Percentiles rank a stretch among this genome's conserved stretches.
Conservation (phyloP, 2,888 invertebrate genomes). For the Tetanocera ferruginea region DNA sequence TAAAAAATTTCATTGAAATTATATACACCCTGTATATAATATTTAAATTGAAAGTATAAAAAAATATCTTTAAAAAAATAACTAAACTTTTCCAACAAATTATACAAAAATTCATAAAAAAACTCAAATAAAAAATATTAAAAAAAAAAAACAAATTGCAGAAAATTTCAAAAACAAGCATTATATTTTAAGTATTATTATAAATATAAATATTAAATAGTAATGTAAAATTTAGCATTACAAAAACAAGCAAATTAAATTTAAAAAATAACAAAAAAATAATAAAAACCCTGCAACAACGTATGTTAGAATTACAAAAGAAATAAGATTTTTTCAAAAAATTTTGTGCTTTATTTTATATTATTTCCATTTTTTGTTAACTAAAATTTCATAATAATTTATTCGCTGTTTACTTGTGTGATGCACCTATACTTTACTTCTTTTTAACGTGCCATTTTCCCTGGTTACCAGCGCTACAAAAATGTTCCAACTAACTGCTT, state of each 20-base stretch:
- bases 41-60: background rate
- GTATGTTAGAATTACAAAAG: background rate
- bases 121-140: background rate
- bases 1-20: background rate
- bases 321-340: background rate
- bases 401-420: background rate
- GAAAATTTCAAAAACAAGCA: background rate
- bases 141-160: slow-evolving; percentile 6
- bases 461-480: background rate
- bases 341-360: slow-evolving; percentile 4
- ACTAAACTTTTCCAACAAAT: no score
- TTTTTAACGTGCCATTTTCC: slow-evolving; percentile 29
- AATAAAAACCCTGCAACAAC: background rate
- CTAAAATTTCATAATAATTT: background rate
- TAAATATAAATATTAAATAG: slow-evolving; percentile 22
- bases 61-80: background rate
- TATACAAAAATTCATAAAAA: background rate
- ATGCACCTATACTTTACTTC: background rate
- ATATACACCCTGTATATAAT: slow-evolving; percentile 7
- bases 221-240: slow-evolving; percentile 28
- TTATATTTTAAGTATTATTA: slow-evolving; percentile 24
- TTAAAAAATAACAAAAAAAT: background rate
- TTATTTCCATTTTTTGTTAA: background rate
- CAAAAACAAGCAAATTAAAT: background rate
- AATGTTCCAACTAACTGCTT: background rate